Base-by-base conservation (phyloP, 2,113 vertebrate genomes). In the Columbina picui region DNA sequence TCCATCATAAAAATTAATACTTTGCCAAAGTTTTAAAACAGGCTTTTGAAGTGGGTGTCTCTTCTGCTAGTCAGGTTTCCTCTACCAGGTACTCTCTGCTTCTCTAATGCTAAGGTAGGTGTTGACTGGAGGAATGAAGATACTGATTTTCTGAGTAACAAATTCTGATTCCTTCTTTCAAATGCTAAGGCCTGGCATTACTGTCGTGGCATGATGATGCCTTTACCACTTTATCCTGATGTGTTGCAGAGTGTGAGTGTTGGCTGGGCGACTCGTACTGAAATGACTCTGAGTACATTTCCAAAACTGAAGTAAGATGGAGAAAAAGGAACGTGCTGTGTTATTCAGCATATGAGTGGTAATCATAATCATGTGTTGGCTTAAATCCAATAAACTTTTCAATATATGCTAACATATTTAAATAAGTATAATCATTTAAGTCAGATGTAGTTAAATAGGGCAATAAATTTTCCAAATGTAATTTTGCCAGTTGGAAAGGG, bases 1-100 rank as follows among this genome's bases (percentile, higher is more conserved):
- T 9, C 16, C 10, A 0, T 36, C 0, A 0, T 64, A 84, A 43
- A 53, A 74, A 26, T 1, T 59, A 20, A 13, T 86, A 68, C 26
- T 23, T 79, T 83, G 67, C 39, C 38, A 36, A 11, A 77, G 17
- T 74, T 80, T 9, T 18, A 27, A 81, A 80, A 69, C 18, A 5
- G 15, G 32, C 30, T 53, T 84, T 55, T 83, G 49, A 78, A 41
- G 26, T 25, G 26, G 5, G 1, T 69, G 22, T 88, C 8, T 73
- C 16, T 73, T 21, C 13, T 50, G 22, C 32, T 76, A 57, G 45
- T 39, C 39, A 43, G 11, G 10, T 80, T 69, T 88, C 64, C 30
- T 86, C 20, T 73, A 5, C 23, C 30, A 25, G 6, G 5, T 87
- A 20, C 34, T 76, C 14, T 1, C 19, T 73, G 2, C 14, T 80